These are phyloP conservation scores for Phymanthus crucifer DNA, from an alignment of 92 coral and sea anemone genomes.

Conservation along the genomic window DNA sequence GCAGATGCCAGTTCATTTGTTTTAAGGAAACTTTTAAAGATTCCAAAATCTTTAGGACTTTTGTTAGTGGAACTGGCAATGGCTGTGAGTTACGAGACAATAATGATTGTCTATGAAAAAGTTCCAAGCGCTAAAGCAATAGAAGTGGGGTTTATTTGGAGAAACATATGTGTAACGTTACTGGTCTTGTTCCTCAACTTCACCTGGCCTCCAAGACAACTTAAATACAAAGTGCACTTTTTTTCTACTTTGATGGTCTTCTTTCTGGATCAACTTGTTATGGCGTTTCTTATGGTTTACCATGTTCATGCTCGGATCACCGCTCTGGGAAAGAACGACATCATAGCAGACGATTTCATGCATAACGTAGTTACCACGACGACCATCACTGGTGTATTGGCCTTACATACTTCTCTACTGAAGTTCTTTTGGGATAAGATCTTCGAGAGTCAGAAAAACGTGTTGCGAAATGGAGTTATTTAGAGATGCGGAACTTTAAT, in stretches of 20 bases:
- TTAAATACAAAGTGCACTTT: neutral
- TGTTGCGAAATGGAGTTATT: constrained; percentile 16
- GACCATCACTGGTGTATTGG: constrained; percentile 11
- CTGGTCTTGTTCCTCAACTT: constrained; percentile 21
- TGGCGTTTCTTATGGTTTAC: constrained; percentile 9
- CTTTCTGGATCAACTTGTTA: constrained; percentile 21
- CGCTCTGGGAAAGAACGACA: neutral
- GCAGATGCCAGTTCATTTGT: constrained; percentile 23
- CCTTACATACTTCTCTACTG: constrained; percentile 7
- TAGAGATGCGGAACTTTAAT: neutral
- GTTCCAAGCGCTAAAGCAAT: constrained; percentile 19
- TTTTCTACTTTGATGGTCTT: constrained; percentile 12
- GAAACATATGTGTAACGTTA: constrained; percentile 17
- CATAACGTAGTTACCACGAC: neutral
- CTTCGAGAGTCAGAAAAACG: neutral
- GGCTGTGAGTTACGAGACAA: neutral
- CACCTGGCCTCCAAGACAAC: constrained; percentile 13
- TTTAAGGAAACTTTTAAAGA: neutral
- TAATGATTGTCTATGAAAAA: constrained; percentile 1
- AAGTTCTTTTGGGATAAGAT: constrained; percentile 14
- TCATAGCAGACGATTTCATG: neutral
- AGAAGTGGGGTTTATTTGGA: constrained; percentile 23
- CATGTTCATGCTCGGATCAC: constrained; percentile 10
- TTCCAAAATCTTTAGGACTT: neutral
- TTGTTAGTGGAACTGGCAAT: constrained; percentile 4